These are phyloP conservation scores for Tenthredo mesomela DNA, from an alignment of 2,888 invertebrate species.

Conservation along the genomic window DNA sequence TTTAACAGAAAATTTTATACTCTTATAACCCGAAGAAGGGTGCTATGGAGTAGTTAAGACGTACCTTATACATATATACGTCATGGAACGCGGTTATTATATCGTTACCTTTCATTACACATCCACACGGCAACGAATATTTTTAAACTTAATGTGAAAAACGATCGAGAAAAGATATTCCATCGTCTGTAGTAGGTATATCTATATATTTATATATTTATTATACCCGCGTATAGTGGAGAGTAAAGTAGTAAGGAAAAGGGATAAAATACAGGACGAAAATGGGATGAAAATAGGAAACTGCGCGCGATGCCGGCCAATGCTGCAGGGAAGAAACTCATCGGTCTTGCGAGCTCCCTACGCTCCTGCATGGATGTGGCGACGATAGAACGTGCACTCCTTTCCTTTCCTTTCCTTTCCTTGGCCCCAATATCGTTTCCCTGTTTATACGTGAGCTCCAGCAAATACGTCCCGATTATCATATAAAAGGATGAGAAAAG, in stretches of 20 bases:
- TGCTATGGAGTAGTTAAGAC: not conserved
- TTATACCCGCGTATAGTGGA: too few species aligned
- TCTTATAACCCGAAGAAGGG: not conserved
- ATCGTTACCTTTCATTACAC: not conserved
- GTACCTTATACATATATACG: not conserved
- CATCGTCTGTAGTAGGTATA: not conserved
- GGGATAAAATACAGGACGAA: slow-evolving; percentile 45
- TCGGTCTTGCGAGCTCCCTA: not conserved
- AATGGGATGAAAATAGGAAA: slow-evolving; percentile 55
- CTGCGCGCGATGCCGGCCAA: not conserved
- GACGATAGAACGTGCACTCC: slow-evolving; percentile 21
- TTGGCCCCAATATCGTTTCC: slow-evolving; percentile 66
- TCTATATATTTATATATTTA: not conserved
- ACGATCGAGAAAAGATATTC: not conserved
- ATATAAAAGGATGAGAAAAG: slow-evolving; percentile 71
- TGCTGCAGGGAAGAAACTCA: slow-evolving; percentile 13
- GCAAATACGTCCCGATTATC: slow-evolving; percentile 75
- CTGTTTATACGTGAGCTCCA: slow-evolving; percentile 71
- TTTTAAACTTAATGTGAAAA: not conserved
- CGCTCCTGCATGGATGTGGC: not conserved
- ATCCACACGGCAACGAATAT: not conserved
- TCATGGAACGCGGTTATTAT: not conserved
- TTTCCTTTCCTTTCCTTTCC: slow-evolving; percentile 58
- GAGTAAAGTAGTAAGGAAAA: not conserved
- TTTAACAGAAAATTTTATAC: not conserved